Conservation (phyloP, 2,797 vertebrate genomes). For the Champsocephalus esox region DNA sequence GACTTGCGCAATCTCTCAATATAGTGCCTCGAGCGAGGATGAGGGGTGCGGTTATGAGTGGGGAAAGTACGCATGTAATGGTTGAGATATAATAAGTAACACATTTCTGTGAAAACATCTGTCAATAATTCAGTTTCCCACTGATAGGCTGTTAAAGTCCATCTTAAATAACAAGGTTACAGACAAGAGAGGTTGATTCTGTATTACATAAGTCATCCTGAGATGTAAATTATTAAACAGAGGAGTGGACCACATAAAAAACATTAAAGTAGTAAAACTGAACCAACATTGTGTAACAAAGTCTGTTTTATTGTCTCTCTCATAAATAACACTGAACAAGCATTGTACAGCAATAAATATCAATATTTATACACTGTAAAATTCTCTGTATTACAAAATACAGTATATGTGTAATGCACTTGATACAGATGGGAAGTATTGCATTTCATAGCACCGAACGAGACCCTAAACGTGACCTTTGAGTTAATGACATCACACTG, state of each 20-base stretch:
- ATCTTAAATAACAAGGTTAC: conserved; percentile 2
- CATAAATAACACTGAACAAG: conserved; percentile 90
- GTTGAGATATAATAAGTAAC: not conserved
- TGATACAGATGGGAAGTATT: conserved; percentile 81
- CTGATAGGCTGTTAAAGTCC: not conserved
- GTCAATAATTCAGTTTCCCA: conserved; percentile 9
- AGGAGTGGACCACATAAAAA: not conserved
- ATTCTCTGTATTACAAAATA: conserved; percentile 88
- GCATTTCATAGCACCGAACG: conserved; percentile 77
- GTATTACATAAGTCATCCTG: conserved; percentile 17
- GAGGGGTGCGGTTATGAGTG: not conserved
- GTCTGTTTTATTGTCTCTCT: conserved; percentile 79
- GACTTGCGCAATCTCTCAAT: no score
- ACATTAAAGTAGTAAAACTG: not conserved
- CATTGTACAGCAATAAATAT: conserved; percentile 86
- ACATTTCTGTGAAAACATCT: conserved; percentile 25
- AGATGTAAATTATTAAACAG: conserved; percentile 41
- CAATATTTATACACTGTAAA: conserved; percentile 85
- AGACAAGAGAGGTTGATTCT: not conserved
- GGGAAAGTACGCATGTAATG: not conserved
- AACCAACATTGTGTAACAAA: conserved; percentile 64
- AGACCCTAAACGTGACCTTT: conserved; percentile 49
- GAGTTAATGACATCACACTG: conserved; percentile 26
- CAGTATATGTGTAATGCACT: conserved; percentile 89
- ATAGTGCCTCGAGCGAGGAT: not conserved